Percentiles rank a stretch among this genome's conserved stretches.
Evolutionary conservation across 2,113 vertebrate genomes (phyloP).

Genomic region (Brachypodius melanocephalos): DNA sequence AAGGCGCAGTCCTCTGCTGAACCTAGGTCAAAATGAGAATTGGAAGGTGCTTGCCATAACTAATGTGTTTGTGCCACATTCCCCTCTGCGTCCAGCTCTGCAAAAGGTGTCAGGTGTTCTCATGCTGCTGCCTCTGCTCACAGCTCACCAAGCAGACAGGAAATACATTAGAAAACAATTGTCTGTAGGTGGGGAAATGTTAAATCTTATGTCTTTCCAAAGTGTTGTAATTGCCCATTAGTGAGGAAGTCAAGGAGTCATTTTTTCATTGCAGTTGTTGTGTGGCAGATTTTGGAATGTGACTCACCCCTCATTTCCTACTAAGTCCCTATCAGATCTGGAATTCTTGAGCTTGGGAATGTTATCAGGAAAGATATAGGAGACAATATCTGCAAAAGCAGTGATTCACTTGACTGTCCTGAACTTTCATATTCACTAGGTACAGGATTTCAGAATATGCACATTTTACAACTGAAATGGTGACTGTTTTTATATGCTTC

Average conservation of each 20-base stretch:
- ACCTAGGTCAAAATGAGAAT: not conserved
- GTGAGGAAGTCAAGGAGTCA: slow-evolving; percentile 38
- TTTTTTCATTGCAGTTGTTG: not conserved
- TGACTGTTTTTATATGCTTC: not conserved
- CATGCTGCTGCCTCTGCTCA: not conserved
- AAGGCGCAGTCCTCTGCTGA: not conserved
- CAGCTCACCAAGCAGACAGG: not conserved
- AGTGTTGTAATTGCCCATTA: slow-evolving; percentile 22
- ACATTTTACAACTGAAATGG: not conserved
- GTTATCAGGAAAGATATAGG: not conserved
- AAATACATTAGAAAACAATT: slow-evolving; percentile 17
- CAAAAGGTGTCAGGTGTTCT: not conserved
- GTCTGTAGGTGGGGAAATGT: not conserved
- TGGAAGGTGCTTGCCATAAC: not conserved
- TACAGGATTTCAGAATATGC: not conserved
- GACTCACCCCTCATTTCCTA: not conserved
- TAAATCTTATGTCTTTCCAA: slow-evolving; percentile 11
- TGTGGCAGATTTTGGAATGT: not conserved
- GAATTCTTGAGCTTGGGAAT: not conserved
- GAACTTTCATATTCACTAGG: not conserved
- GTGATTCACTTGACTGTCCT: not conserved
- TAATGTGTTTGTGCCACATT: not conserved
- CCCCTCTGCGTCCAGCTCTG: not conserved
- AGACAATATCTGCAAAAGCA: not conserved
- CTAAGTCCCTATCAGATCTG: not conserved